Percentiles rank a stretch among this genome's conserved stretches.
phyloP scores from a whole-genome alignment of 2,113 vertebrate genomes.

The western clawed frog (Xenopus tropicalis) region UCB_Xtro_10.0 CM004443.2:127896001-127896500 shows the following conservation, averaged over 20 bases:
- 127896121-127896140: constrained; percentile 5
- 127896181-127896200: constrained; percentile 5
- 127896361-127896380: background rate
- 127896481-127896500: no score
- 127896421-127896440: no score
- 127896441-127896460: no score
- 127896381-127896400: background rate
- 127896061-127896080: background rate
- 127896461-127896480: no score
- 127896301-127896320: background rate
- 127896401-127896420: no score
- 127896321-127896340: background rate
- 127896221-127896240: background rate
- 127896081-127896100: background rate
- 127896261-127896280: constrained; percentile 24
- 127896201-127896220: background rate
- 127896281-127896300: background rate
- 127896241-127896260: background rate
- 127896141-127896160: background rate
- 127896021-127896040: background rate
- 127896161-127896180: background rate
- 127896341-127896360: background rate
- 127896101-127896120: background rate
- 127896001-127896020: background rate
- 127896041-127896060: background rate